Evolutionary conservation across 2,888 invertebrate species (phyloP), one percentile per base, ranked within the genome.

Genomic region (Stenodera caucasica): DNA sequence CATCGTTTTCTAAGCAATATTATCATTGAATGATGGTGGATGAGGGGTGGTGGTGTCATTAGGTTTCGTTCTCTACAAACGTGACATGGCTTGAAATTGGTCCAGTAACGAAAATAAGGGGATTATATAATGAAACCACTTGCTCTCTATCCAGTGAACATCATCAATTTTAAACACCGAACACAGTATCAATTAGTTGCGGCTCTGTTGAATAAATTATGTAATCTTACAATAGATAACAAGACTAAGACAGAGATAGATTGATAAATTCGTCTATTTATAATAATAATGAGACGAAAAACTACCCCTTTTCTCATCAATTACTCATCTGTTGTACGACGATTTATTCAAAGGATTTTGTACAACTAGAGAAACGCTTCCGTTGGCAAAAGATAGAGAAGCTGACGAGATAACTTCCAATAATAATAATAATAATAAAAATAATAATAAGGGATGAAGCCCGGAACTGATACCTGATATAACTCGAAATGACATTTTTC

Each of bases 51-150:
- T n/a, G 21, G 45, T 21, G 21, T 23, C 45, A 45, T 45, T 45
- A 23, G 23, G 12, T n/a, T 5, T 45, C 45, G 23, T 26, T 12
- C n/a, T 21, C 6, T 11, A 45, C 23, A 23, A 18, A 45, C 45
- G 45, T 45, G 45, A 45, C 45, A 45, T 45, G 45, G 45, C 21
- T 45, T 23, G 21, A n/a, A 45, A 45, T 23, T 23, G 45, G 45
- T 45, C 12, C 21, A 45, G 5, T 45, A 45, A 23, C 45, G 45
- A 45, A 45, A 45, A 21, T 45, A 4, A 5, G 23, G 45, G 53
- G 57, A 61, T 61, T 53, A 61, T 57, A 40, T 55, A 61, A 57
- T 57, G 61, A 61, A 55, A 61, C 57, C 61, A 37, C 57, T 53
- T 50, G 57, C 55, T 57, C 45, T 12, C 45, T 26, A 4, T 26